These are phyloP conservation scores for Chromobotia macracanthus DNA, from an alignment of 2,797 vertebrate species.

Conservation along the genomic window DNA sequence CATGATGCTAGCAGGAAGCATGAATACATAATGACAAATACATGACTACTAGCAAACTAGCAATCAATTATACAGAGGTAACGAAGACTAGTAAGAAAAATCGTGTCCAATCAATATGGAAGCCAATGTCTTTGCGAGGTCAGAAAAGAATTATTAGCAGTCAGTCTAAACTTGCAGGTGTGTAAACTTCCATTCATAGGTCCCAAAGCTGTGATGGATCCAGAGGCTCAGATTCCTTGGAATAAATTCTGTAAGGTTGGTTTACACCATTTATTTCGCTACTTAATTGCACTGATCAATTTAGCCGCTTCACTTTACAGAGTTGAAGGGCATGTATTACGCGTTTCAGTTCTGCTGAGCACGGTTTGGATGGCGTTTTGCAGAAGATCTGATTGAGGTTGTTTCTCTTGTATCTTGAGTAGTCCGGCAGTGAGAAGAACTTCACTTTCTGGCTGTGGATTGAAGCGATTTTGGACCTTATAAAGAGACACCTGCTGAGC, in stretches of 20 bases:
- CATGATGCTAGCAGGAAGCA: too few relatives aligned
- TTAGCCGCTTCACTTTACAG: background rate
- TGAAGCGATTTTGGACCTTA: slow-evolving; percentile 94
- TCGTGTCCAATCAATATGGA: too few relatives aligned
- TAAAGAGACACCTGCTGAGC: slow-evolving; percentile 89
- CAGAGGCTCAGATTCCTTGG: slow-evolving; percentile 90
- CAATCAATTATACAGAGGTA: too few relatives aligned
- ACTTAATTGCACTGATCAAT: background rate
- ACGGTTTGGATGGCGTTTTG: background rate
- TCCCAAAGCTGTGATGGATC: slow-evolving; percentile 70
- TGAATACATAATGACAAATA: too few relatives aligned
- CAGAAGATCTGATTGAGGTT: background rate
- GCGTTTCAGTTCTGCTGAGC: background rate
- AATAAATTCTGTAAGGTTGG: slow-evolving; percentile 94
- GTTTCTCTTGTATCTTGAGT: slow-evolving; percentile 61
- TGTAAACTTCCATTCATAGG: slow-evolving; percentile 65
- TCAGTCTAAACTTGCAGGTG: background rate
- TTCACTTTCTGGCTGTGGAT: slow-evolving; percentile 98
- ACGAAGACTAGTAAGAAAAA: too few relatives aligned
- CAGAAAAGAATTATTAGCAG: too few relatives aligned
- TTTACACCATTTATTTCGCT: background rate
- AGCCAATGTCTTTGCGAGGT: too few relatives aligned
- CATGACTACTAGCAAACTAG: too few relatives aligned
- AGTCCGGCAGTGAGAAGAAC: slow-evolving; percentile 88
- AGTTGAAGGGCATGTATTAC: background rate